Evolutionary conservation across 2,797 vertebrate species (phyloP), one percentile per base, ranked within the genome.

Genomic region (Tiaroga cobitis): DNA sequence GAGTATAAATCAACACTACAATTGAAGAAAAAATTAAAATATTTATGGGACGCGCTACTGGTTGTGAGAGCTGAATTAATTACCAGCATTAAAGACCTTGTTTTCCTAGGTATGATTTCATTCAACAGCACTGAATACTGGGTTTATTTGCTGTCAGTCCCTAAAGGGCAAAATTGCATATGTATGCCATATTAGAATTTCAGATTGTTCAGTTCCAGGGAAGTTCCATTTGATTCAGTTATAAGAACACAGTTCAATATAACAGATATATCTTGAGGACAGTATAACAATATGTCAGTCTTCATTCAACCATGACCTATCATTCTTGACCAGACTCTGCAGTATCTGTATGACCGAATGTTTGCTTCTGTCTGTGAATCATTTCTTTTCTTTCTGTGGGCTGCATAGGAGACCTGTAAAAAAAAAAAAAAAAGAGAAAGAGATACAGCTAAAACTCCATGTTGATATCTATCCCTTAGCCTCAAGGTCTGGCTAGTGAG

Each of bases 401-500:
- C 37, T 81, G 8, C 41, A 73, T 54, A 19, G 24, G 19, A 81
- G 78, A 80, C 34, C 19, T 32, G 65, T 21, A 87, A 76, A 88
- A 51, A 51, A 34, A 82, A 69, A 89, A 13, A 43, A 11, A 43
- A 11, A 1, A 49, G 87, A 89, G 85, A 72, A 86, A 88, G 87
- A 86, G 86, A 89, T 77, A 54, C 46, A 83, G 37, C 61, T 80
- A 49, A 69, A 80, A 74, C 81, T 79, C 77, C 79, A 73, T 70
- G 85, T 84, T 83, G 89, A 61, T 89, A 82, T 80, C 85, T 85
- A 70, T 78, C 69, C 73, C 85, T 56, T 77, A 32, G 87, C 80
- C 70, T 72, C 76, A 65, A 78, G 76, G 80, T 70, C 70, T 90
- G 87, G 88, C 86, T 69, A 79, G 82, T 80, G 70, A 90, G 85